Conservation (phyloP, 2,797 vertebrate species). For the Notolabrus celidotus region DNA sequence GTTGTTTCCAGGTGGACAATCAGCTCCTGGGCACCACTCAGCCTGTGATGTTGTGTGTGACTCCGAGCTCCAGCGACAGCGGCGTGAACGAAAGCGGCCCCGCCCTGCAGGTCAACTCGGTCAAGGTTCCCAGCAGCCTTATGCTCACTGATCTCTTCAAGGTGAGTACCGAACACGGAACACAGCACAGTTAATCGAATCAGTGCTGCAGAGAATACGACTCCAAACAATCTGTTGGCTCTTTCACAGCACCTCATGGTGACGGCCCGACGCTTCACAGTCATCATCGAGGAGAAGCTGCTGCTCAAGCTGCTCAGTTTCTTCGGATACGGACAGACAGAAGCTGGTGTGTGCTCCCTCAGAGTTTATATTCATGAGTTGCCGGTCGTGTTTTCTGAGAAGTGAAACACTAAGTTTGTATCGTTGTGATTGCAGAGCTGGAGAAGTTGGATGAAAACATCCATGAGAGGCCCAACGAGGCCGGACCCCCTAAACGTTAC, state of each 20-base stretch:
- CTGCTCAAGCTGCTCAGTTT: slow-evolving; percentile 95
- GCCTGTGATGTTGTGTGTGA: slow-evolving; percentile 94
- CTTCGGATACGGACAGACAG: slow-evolving; percentile 92
- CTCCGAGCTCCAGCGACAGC: slow-evolving; percentile 86
- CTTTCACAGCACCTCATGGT: slow-evolving; percentile 96
- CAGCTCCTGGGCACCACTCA: slow-evolving; percentile 95
- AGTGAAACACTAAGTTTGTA: background rate
- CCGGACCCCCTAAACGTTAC: slow-evolving; percentile 87
- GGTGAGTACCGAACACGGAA: slow-evolving; percentile 79
- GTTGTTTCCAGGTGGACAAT: slow-evolving; percentile 91
- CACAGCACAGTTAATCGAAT: no score
- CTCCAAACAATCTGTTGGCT: no score
- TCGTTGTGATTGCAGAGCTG: slow-evolving; percentile 84
- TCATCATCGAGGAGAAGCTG: slow-evolving; percentile 97
- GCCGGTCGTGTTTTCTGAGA: background rate
- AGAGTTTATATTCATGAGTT: background rate
- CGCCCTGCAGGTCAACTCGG: slow-evolving; percentile 93
- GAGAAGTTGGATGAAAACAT: slow-evolving; percentile 95
- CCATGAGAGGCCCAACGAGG: slow-evolving; percentile 88
- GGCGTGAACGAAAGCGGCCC: slow-evolving; percentile 85
- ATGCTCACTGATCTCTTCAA: slow-evolving; percentile 96
- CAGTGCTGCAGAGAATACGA: background rate
- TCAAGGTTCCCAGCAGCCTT: slow-evolving; percentile 95
- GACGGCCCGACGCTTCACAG: slow-evolving; percentile 92
- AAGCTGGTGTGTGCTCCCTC: slow-evolving; percentile 85